Evolutionary conservation across 92 coral and sea anemone genomes (phyloP), one percentile per base, ranked within the genome.

Genomic region (Galaxea fascicularis): DNA sequence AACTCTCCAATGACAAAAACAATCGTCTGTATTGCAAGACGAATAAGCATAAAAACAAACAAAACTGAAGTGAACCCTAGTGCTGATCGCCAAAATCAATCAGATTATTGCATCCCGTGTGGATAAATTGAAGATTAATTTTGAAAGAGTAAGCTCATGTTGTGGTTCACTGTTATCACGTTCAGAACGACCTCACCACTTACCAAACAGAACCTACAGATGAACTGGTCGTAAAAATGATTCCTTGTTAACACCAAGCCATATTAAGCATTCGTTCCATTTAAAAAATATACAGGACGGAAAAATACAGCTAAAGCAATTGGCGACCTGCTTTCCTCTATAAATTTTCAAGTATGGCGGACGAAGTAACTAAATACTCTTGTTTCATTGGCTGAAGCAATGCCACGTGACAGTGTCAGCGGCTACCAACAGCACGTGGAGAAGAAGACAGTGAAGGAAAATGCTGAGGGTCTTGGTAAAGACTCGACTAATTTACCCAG

Each of bases 371-470:
- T 57, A 35, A n/a, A 81, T 57, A 15, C 52, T 69, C 31, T 25
- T 53, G 56, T 70, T 45, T 59, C 78, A 82, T 71, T 82, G 86
- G 86, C 59, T 70, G 4, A 53, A 24, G 57, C 22, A 24, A 8
- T 45, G 4, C 46, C 86, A 70, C 60, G 86, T 82, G 86, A 71
- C 28, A 71, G 57, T 71, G 86, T 82, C 86, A 82, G 86, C 86
- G 86, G 86, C 28, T 27, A 39, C 39, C 53, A 16, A 35, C 10
- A 4, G 59, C 86, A 82, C 86, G 86, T 82, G 86, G 59, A 16
- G n/a, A 0, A 10, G 49, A 18, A 17, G 20, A 26, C 41, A 13
- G 9, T 0, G 39, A n/a, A 6, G 6, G 4, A 47, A 0, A 13
- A 79, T 79, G 84, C 51, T 29, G 65, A 9, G 15, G 16, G 0